Percentiles rank a stretch among this genome's conserved stretches.
Conservation (phyloP, 37 sponge, comb jelly and placozoan genomes). For the Lycopodina hypogea region DNA sequence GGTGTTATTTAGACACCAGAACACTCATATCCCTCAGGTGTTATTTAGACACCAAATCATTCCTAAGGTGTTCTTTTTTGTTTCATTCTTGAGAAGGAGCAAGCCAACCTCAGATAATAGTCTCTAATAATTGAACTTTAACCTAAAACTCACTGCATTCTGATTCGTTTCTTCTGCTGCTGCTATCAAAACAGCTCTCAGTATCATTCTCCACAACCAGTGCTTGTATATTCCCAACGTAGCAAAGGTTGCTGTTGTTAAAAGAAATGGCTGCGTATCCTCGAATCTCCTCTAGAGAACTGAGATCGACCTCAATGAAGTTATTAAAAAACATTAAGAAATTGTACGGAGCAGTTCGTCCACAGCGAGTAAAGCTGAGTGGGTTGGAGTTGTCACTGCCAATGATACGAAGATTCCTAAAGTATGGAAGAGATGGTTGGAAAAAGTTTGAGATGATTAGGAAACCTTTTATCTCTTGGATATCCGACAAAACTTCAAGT, state of each 20-base stretch:
- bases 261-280: conserved; percentile 9
- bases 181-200: not conserved
- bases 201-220: not conserved
- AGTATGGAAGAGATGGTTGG: conserved; percentile 32
- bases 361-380: not conserved
- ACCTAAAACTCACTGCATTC: conserved; percentile 15
- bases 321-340: not conserved
- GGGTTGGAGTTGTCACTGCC: conserved; percentile 15
- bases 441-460: conserved; percentile 8
- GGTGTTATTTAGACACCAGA: no score
- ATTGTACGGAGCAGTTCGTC: not conserved
- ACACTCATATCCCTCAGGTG: no score
- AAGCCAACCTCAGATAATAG: no score
- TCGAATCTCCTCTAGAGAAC: conserved; percentile 31
- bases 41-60: no score
- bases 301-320: conserved; percentile 32
- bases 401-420: conserved; percentile 36
- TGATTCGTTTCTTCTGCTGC: not conserved
- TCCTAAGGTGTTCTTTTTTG: no score
- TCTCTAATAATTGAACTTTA: not conserved
- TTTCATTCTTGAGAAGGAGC: no score
- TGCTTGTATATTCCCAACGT: conserved; percentile 29
- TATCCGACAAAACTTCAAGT: conserved; percentile 20
- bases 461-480: conserved; percentile 56
- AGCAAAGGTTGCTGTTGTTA: conserved; percentile 45